These are phyloP conservation scores for Ashinkailepas kermadecensis DNA, from an alignment of 2,888 invertebrate species.

Conservation along the genomic window DNA sequence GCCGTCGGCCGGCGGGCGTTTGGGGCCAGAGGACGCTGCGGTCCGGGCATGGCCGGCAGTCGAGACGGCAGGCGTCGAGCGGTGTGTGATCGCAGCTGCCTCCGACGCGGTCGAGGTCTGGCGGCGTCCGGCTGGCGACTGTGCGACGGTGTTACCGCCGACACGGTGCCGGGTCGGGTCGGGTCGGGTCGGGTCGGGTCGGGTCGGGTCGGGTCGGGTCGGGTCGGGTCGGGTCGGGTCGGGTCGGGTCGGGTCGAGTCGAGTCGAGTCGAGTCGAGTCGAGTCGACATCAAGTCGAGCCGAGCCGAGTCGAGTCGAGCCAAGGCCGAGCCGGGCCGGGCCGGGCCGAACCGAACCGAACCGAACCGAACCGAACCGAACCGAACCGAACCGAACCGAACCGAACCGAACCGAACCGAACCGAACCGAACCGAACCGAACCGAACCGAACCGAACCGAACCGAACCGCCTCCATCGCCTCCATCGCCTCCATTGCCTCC, in stretches of 20 bases:
- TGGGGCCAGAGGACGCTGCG: no score
- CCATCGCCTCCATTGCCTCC: no score
- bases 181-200: conserved; percentile 21
- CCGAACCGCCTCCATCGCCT: not conserved
- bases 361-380: not conserved
- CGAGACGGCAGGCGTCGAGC: no score
- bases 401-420: not conserved
- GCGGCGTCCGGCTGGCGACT: no score
- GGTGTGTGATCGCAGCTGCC: no score
- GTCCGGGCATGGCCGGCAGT: no score
- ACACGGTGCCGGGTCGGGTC: not conserved
- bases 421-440: not conserved
- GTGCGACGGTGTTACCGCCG: no score
- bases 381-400: not conserved
- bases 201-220: conserved; percentile 21
- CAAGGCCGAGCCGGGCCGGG: not conserved
- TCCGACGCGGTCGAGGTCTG: no score
- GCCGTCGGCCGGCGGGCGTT: no score
- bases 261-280: conserved; percentile 8
- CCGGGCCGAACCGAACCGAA: not conserved
- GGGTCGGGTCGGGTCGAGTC: conserved; percentile 21
- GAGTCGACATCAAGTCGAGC: not conserved
- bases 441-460: not conserved
- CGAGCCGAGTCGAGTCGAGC: not conserved
- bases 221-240: conserved; percentile 18